phyloP scores from a whole-genome alignment of 2,113 vertebrate species.

The Thymallus thymallus region DNA sequence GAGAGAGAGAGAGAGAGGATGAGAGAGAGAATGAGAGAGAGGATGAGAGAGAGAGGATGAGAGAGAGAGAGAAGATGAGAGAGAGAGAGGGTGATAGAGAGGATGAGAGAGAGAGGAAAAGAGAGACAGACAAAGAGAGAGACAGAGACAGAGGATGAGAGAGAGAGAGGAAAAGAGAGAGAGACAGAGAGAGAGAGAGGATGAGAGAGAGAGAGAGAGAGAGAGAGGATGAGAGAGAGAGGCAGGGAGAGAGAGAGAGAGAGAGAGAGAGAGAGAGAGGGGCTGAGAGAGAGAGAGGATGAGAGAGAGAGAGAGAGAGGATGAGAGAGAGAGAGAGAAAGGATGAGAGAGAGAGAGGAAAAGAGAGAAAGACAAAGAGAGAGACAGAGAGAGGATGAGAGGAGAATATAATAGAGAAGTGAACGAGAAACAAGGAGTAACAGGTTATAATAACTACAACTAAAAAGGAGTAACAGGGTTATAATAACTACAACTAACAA shows the following conservation, averaged over 20 bases:
- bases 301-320: conserved; percentile 13
- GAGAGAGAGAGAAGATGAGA: no score
- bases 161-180: no score
- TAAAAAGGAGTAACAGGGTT: no score
- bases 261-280: neutral
- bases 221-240: neutral
- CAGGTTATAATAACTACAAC: no score
- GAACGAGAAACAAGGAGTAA: conserved; percentile 38
- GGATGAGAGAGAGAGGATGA: no score
- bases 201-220: conserved; percentile 11
- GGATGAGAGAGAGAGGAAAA: neutral
- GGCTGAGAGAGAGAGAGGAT: conserved; percentile 37
- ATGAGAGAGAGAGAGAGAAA: conserved; percentile 10
- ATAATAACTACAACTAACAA: no score
- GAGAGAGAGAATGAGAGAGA: neutral
- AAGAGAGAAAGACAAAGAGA: neutral
- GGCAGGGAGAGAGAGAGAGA: conserved; percentile 11
- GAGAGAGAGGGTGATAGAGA: no score
- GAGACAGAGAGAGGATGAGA: conserved; percentile 39
- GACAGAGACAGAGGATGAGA: neutral
- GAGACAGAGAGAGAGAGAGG: neutral
- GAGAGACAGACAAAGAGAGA: conserved; percentile 6
- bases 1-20: conserved; percentile 14
- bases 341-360: neutral
- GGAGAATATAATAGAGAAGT: conserved; percentile 48